Base-by-base conservation (phyloP, 1,140 invertebrate species). In the Bombyx mori region DNA sequence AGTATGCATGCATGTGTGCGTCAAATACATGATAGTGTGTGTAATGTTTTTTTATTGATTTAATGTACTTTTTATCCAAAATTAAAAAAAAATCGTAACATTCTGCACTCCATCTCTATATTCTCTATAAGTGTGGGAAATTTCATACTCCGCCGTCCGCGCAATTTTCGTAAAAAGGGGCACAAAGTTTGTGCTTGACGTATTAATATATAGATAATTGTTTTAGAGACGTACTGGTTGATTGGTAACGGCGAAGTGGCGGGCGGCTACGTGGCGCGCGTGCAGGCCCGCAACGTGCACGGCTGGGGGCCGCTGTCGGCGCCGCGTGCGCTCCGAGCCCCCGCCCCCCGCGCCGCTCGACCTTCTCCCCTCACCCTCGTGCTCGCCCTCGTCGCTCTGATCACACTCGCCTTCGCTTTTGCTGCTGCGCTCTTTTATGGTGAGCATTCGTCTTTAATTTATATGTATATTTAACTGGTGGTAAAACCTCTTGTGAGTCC, bases 291-390 rank as follows among this genome's bases (percentile, higher is more conserved):
- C 53, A 98, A 98, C 78, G 79, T 88, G 10, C 92, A 94, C 77
- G 97, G 96, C n/a, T 97, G 93, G 92, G 94, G 93, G 69, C 69
- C 85, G 48, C 66, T 91, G 52, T 90, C 93, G 48, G 89, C 92
- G 52, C 71, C 78, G 45, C 89, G 81, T 69, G 77, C 74, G 65
- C 73, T 89, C 61, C 88, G 89, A 56, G 86, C 87, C 12, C 88
- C 89, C 9, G 83, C 90, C 1, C 89, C 91, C 53, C 77, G 91
- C 54, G 90, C 91, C 1, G 84, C 90, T 0, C 89, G 91, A 53
- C 88, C 90, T 56, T 89, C 88, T 49, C 88, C 91, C n/a, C 86
- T 89, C 6, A 74, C 90, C 6, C 74, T 91, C 1, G 79, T 74
- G 26, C 72, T 88, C 50, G 82, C 63, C 42, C 72, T 89, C 10